Conservation (phyloP, 2,888 invertebrate species). For the Oscheius onirici region DNA sequence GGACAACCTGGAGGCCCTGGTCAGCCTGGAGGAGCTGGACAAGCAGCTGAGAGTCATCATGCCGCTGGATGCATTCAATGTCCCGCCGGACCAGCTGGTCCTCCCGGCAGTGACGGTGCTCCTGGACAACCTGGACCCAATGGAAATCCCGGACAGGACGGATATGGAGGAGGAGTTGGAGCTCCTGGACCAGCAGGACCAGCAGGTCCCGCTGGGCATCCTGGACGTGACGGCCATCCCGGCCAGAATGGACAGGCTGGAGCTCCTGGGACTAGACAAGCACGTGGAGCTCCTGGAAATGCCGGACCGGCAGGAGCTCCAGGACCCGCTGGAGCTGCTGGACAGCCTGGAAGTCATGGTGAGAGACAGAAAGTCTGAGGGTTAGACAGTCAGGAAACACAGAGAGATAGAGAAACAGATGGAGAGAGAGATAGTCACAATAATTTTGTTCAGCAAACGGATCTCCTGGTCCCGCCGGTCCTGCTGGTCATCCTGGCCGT, state of each 20-base stretch:
- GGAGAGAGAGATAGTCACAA: not conserved
- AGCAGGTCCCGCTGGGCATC: not conserved
- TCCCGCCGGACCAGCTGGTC: not conserved
- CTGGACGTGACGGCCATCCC: not conserved
- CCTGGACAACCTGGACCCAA: not conserved
- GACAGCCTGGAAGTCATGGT: slow-evolving; percentile 12
- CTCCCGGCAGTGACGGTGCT: slow-evolving; percentile 5
- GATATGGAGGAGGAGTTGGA: not conserved
- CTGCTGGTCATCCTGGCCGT: slow-evolving; percentile 6
- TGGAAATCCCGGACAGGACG: not conserved
- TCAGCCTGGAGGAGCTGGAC: slow-evolving; percentile 7
- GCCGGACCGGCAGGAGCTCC: slow-evolving; percentile 2
- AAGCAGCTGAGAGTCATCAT: not conserved
- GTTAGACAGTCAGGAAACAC: too few species aligned
- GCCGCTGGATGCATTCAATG: not conserved
- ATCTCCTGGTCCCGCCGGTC: slow-evolving; percentile 2
- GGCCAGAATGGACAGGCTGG: slow-evolving; percentile 12
- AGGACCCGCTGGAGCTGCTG: slow-evolving; percentile 21
- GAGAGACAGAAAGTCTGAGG: too few species aligned
- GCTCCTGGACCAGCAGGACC: not conserved
- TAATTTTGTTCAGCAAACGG: not conserved
- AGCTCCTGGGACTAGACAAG: slow-evolving; percentile 12
- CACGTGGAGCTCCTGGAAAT: slow-evolving; percentile 1
- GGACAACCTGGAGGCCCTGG: slow-evolving; percentile 2
- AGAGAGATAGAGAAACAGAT: too few species aligned